Evolutionary conservation across 1,140 invertebrate genomes (phyloP).

Genomic region (Pseudobourletiella spinata): DNA sequence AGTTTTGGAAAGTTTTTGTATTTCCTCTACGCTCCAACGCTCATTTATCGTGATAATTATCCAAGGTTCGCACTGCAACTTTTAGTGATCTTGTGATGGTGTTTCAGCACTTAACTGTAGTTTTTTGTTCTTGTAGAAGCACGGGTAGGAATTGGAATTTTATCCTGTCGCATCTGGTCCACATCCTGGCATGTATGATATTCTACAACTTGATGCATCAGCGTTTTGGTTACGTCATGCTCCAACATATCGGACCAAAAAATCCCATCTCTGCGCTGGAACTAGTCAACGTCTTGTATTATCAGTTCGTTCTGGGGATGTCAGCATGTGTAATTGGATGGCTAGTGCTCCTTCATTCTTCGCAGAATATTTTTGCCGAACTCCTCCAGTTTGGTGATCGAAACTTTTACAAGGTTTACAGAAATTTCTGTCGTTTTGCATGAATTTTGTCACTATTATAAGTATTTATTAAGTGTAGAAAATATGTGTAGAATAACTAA

Average conservation of each 20-base stretch:
- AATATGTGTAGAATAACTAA: no score
- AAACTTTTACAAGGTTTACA: slow-evolving; percentile 66
- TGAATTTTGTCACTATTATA: no score
- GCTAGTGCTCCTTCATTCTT: slow-evolving; percentile 75
- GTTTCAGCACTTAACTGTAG: no score
- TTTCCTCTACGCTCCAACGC: slow-evolving; percentile 36
- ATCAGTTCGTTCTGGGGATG: slow-evolving; percentile 61
- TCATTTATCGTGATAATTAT: slow-evolving; percentile 37
- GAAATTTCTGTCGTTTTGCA: no score
- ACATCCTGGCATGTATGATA: slow-evolving; percentile 65
- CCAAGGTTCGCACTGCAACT: slow-evolving; percentile 35
- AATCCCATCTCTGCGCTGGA: slow-evolving; percentile 38
- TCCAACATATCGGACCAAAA: slow-evolving; percentile 54
- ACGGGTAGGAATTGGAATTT: slow-evolving; percentile 62
- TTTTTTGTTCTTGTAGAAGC: slow-evolving; percentile 49
- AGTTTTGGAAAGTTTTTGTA: slow-evolving; percentile 26
- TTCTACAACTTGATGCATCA: slow-evolving; percentile 69
- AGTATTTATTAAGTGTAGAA: no score
- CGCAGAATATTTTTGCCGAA: slow-evolving; percentile 80
- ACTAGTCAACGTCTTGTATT: slow-evolving; percentile 57
- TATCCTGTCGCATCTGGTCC: slow-evolving; percentile 57
- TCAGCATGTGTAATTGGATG: slow-evolving; percentile 66
- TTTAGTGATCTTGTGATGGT: no score
- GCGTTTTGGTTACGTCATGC: slow-evolving; percentile 61
- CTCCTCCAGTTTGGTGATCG: slow-evolving; percentile 74